A percentile compares a stretch with the other conserved stretches of the same genome.
These are phyloP conservation scores for Phaethon lepturus DNA, from an alignment of 2,113 vertebrate genomes.

Conservation along the genomic window DNA sequence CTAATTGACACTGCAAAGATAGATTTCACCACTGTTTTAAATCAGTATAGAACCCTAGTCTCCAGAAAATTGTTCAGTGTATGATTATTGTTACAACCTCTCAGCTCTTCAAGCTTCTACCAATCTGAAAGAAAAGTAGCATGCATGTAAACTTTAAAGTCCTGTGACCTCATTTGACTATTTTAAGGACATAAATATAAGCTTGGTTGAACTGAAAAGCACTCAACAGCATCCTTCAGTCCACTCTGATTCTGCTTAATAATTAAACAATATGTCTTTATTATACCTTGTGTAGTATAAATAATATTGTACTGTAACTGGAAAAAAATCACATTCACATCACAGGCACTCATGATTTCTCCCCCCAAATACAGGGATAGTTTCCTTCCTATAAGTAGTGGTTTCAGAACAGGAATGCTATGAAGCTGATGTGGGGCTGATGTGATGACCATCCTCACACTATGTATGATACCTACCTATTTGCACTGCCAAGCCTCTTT, in stretches of 20 bases:
- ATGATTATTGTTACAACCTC: background rate
- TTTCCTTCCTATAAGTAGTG: background rate
- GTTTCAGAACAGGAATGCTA: background rate
- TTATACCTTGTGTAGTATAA: background rate
- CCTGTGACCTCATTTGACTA: background rate
- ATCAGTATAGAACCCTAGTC: background rate
- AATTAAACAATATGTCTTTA: background rate
- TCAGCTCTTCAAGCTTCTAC: background rate
- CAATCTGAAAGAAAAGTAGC: background rate
- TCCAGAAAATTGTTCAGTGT: background rate
- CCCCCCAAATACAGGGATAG: background rate
- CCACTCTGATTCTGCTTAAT: background rate
- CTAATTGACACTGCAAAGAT: background rate
- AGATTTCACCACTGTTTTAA: background rate
- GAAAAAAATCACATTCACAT: background rate
- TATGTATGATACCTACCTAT: background rate
- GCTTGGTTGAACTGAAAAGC: background rate
- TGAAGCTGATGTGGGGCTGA: background rate
- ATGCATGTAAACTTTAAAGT: background rate
- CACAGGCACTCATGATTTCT: background rate
- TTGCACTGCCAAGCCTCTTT: background rate
- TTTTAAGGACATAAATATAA: background rate
- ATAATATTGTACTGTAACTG: background rate
- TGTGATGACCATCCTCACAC: background rate
- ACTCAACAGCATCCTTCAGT: background rate